A percentile compares a stretch with the other conserved stretches of the same genome.
These are phyloP conservation scores for Lytechinus pictus DNA, from an alignment of 35 echinoderm and acorn worm genomes.

Conservation along the genomic window DNA sequence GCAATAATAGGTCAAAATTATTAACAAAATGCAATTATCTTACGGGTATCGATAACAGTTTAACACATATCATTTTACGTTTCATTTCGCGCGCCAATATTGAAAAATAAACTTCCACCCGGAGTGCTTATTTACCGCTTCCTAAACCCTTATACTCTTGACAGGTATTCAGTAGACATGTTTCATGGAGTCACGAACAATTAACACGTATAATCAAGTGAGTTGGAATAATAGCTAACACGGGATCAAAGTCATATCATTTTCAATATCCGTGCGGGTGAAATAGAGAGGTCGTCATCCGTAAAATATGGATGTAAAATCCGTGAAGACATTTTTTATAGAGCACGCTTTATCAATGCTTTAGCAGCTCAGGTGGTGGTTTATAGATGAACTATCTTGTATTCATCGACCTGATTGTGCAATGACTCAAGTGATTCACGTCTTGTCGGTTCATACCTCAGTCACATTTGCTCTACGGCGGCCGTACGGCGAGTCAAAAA, in stretches of 20 bases:
- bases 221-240: constrained; percentile 14
- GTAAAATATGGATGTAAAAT: constrained; percentile 14
- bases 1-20: constrained; percentile 4
- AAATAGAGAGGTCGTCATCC: neutral
- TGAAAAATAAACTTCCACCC: neutral
- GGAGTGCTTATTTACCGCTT: neutral
- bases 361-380: neutral
- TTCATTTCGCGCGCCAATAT: neutral
- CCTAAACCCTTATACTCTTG: neutral
- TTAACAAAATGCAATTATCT: neutral
- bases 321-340: neutral
- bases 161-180: neutral
- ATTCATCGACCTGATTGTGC: neutral
- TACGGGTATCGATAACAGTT: neutral
- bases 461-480: too few relatives aligned
- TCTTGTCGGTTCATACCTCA: neutral
- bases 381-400: neutral
- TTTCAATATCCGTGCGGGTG: neutral
- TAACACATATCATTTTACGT: constrained; percentile 13
- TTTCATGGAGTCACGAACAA: constrained; percentile 19
- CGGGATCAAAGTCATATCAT: neutral
- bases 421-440: neutral
- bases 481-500: too few relatives aligned
- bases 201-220: constrained; percentile 8
- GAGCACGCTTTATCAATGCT: neutral